Evolutionary conservation across 1,140 invertebrate species (phyloP), one percentile per base, ranked within the genome.

Genomic region (Rhagoletis pomonella): DNA sequence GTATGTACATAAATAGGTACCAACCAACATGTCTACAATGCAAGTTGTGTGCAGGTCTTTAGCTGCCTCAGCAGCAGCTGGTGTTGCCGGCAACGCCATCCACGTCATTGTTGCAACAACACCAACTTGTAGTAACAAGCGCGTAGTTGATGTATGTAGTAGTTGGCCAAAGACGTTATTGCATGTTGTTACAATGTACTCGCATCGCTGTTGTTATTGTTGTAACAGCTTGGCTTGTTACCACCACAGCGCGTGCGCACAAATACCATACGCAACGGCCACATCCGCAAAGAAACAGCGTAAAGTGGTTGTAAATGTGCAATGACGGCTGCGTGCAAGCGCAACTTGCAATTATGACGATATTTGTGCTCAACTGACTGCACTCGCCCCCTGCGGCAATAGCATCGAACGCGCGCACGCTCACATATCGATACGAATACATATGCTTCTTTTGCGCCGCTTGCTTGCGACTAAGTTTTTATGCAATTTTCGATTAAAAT

Each of bases 401-500:
- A 12, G 42, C 14, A 47, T 17, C 12, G 39, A 47, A 42, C 67
- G 4, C 2, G 14, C 3, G 67, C 42, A 17, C 14, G 42, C 5
- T 4, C 12, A 42, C 29, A 55, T 10, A 55, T 55, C 50, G 50
- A 10, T 55, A 2, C 50, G 29, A 29, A 29, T 29, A n/a, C n/a
- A n/a, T n/a, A 29, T 29, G 29, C 29, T 29, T 29, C 29, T 29
- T 29, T 10, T 55, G 50, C 50, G 50, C 1, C 50, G 1, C 10
- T 55, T 55, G 50, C 9, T n/a, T 62, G 17, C 60, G 60, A 14
- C 4, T 42, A 81, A 50, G 44, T 50, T 81, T 81, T 81, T 81
- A 81, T 81, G 73, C 47, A 55, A 81, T 81, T 55, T 81, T 81
- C 19, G 73, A 81, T 81, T 81, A 81, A 81, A 81, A 81, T 81